Evolutionary conservation across 2,888 invertebrate species (phyloP), one percentile per base, ranked within the genome.

Genomic region (Lithophane leautieri): DNA sequence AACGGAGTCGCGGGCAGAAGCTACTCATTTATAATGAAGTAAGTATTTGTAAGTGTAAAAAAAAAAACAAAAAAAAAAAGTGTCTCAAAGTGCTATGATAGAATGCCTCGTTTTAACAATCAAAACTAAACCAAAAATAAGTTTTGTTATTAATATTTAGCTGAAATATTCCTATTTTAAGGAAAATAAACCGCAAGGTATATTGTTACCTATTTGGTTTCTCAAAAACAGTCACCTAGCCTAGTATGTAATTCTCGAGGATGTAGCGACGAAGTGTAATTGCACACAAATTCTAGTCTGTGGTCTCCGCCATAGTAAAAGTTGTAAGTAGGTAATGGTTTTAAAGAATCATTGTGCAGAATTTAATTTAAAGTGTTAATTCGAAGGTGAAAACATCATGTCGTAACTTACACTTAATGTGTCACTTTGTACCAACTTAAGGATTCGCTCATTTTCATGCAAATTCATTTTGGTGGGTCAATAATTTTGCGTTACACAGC

Each of bases 261-360:
- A 66, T 22, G 22, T 14, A 66, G 12, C 28, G 47, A 65, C 8
- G 19, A 22, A 16, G 25, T 7, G 6, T 54, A 56, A 34, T 25
- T 70, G 40, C 70, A 60, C 58, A 68, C 25, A 70, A 40, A 9
- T 22, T 70, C 73, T 63, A 82, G 68, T 50, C 19, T 83, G 80
- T 56, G 83, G 75, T 75, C 34, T 62, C 11, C n/a, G 28, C 19
- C 34, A 47, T 16, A 25, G 58, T 73, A 54, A 66, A 34, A 56
- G 11, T 47, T 54, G 44, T n/a, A 54, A 76, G 2, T 54, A 54
- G 70, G 2, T 54, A 63, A 65, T 42, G 25, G 50, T 44, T 70
- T 47, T 58, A 34, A n/a, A 66, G 16, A 25, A 60, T 25, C 12
- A 34, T 66, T 54, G 34, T 50, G 40, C 42, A 63, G 9, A 47